phyloP scores from a whole-genome alignment of 2,797 vertebrate species.

The Phaenicophaeus curvirostris region DNA sequence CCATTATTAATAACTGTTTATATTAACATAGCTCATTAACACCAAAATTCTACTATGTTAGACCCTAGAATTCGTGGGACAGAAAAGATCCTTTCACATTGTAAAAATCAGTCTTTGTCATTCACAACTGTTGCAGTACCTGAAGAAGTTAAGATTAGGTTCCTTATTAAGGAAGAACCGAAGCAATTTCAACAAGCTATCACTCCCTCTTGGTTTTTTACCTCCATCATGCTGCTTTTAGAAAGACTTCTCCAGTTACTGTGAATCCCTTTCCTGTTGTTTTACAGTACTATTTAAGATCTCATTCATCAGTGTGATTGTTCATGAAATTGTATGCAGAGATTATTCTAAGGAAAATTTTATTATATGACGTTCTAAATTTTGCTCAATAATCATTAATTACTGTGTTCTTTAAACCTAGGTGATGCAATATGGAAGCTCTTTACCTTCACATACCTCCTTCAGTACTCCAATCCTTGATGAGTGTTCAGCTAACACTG shows the following conservation, averaged over 20 bases:
- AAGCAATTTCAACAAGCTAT: background rate
- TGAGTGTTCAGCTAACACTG: background rate
- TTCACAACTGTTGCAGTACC: background rate
- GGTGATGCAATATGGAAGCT: background rate
- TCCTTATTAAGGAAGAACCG: background rate
- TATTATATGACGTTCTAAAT: background rate
- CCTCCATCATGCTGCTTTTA: background rate
- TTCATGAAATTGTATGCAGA: background rate
- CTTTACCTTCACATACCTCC: background rate
- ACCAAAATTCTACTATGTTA: background rate
- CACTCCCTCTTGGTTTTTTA: fast-evolving
- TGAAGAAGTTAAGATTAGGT: background rate
- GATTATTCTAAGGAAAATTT: background rate
- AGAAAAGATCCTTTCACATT: background rate
- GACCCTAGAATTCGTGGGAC: background rate
- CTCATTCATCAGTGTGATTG: background rate
- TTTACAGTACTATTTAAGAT: background rate
- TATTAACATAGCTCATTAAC: background rate
- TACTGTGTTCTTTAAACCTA: background rate
- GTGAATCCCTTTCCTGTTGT: background rate
- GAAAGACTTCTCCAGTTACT: background rate
- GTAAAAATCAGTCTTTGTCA: background rate
- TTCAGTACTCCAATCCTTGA: background rate
- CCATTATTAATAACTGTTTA: background rate
- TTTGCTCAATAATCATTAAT: background rate